Base-by-base conservation (phyloP, 2,797 vertebrate genomes). In the Strix occidentalis region DNA sequence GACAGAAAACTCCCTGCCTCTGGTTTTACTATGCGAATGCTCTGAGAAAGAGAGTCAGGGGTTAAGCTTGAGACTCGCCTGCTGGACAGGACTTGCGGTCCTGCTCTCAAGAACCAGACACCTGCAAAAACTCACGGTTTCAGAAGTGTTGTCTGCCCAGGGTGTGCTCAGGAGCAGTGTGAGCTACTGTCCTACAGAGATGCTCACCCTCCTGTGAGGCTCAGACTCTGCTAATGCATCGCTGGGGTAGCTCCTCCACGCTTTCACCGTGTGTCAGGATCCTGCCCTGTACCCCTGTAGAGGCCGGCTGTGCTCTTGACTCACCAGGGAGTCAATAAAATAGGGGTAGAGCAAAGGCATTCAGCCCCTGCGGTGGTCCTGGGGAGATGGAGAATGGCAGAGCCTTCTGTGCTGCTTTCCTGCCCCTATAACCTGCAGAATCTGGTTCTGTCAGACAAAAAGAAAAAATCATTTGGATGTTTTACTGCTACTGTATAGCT, bases 401-500 rank as follows among this genome's bases (percentile, higher is more conserved):
- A 45, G 24, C 53, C 50, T 33, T 6, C 61, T 35, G n/a, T 6
- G 2, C 45, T 84, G 68, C 53, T 48, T 35, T 69, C 41, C 75
- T 92, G 84, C 41, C 39, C 35, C 5, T 37, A 5, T 4, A 66
- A 54, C 46, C 76, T 26, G 37, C 53, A 61, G 21, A 64, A 48
- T 48, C 15, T 45, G 61, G 31, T 60, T 84, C 43, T 75, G 33
- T 31, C 53, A 80, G 50, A 43, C 6, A 5, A 0, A 13, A 31
- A 50, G 51, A 50, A 45, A 31, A 64, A 45, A 60, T 17, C 26
- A 61, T 83, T 70, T 70, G n/a, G 66, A 57, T 92, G n/a, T 84
- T 95, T 93, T 93, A 78, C 57, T 78, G 56, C 90, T 81, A 46
- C 88, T 95, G 77, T 94, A 88, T 94, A 90, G 56, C 77, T 93